These are phyloP conservation scores for Microctenopoma steveboyesi DNA, from an alignment of 2,797 vertebrate species.

Conservation along the genomic window DNA sequence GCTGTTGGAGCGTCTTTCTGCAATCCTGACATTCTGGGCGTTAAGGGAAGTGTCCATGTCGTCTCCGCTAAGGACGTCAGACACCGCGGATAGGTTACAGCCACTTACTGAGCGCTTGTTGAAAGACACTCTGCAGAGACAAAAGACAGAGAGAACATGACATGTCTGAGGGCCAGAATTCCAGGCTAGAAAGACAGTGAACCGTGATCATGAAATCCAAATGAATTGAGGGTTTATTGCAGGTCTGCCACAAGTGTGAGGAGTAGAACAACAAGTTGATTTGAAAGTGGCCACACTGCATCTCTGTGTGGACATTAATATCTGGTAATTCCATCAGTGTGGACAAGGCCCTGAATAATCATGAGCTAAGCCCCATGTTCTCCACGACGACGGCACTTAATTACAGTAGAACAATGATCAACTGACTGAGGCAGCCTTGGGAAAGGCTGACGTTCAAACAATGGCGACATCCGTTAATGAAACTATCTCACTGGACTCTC, in stretches of 20 bases:
- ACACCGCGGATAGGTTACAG: conserved; percentile 80
- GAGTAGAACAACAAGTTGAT: no score
- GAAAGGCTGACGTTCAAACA: background rate
- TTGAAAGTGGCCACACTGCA: no score
- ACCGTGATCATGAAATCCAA: no score
- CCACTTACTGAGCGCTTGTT: conserved; percentile 84
- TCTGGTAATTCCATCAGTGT: conserved; percentile 13
- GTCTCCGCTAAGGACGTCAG: conserved; percentile 86
- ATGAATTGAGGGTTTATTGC: no score
- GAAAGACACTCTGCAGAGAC: conserved; percentile 80
- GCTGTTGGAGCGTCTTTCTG: conserved; percentile 89
- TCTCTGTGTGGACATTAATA: background rate
- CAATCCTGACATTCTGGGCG: conserved; percentile 82
- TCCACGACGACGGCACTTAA: conserved; percentile 31
- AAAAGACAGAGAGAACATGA: conserved; percentile 15
- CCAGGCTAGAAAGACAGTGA: no score
- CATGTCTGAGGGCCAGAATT: background rate
- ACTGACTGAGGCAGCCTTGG: conserved; percentile 12
- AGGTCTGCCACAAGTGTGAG: no score
- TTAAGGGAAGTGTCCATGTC: conserved; percentile 85
- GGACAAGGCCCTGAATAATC: conserved; percentile 7
- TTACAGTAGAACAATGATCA: conserved; percentile 31
- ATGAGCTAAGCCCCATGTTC: conserved; percentile 14
- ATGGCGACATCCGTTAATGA: conserved; percentile 24
- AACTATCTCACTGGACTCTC: conserved; percentile 8